Evolutionary conservation across 2,888 invertebrate genomes (phyloP), one percentile per base, ranked within the genome.

Genomic region (Imbricaverruca yamaguchii): DNA sequence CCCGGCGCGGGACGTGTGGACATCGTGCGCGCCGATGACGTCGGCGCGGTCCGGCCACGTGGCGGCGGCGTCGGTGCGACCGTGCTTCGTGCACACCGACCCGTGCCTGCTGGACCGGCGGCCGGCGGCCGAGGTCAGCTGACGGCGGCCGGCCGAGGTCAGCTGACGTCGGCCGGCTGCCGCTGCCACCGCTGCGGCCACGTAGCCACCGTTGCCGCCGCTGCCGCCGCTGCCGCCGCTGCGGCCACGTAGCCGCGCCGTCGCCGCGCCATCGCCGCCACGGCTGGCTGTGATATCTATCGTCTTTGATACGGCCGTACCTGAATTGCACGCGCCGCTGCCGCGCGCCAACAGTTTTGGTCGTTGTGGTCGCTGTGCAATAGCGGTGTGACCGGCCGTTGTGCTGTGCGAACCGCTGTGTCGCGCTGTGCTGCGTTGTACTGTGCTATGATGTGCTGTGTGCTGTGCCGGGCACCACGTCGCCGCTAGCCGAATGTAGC

Each of bases 21-120:
- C 90, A 83, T 90, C 91, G 83, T 94, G 94, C 67, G 90, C 92
- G 11, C 90, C 93, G 10, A 91, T 97, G 86, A 92, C 93, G 39
- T 93, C 94, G 10, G 94, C 94, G 15, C 91, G 96, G 80, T 96
- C 96, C 15, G 96, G 97, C 0, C 96, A 96, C 88, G 95, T 96
- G 0, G 93, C 95, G 79, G 95, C 96, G 7, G 94, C 96, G 21
- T 95, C 94, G 85, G 93, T 93, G 82, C 92, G 92, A 84, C 91
- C 92, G 25, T 90, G 92, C 86, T 88, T 87, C 7, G 87, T 88
- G 69, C 88, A 89, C 82, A 87, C 87, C 82, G 88, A 88, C 83
- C 86, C 83, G 18, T 81, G 80, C 78, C 80, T 80, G 81, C 82
- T 81, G 81, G 81, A 78, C 82, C 79, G 82, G 83, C 80, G 81